Base-by-base conservation (phyloP, 2,888 invertebrate species). In the Mythimna pallens region DNA sequence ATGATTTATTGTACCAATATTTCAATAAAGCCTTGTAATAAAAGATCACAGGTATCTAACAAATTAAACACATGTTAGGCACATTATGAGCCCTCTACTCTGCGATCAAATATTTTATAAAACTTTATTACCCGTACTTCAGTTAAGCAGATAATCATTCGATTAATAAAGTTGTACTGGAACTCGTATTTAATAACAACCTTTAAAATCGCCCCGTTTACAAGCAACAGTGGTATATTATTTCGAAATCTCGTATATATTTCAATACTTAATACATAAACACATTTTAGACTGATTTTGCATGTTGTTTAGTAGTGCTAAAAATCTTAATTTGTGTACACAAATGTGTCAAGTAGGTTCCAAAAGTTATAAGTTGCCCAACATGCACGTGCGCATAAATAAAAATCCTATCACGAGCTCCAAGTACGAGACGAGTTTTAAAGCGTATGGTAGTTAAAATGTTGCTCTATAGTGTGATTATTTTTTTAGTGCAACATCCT, bases 331-430 rank as follows among this genome's bases (percentile, higher is more conserved):
- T 86, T 81, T 57, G 81, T 80, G 64, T 73, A 77, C 55, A 75
- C 65, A 82, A 84, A 85, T 73, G 76, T 84, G 83, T 86, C 69
- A 67, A 81, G 72, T 73, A 22, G 55, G 57, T 47, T 64, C 20
- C 50, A 70, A 75, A 61, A 64, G 22, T 36, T 63, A 70, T 67
- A 76, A 67, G 81, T 82, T 82, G 70, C 76, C 58, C 70, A 82
- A 77, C 62, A 50, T 73, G 81, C 82, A 86, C 72, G 83, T 85
- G 84, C 84, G 70, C 86, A 70, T 84, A 85, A 81, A 89, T 85
- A 89, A 89, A 90, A 90, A 87, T 82, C 72, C 55, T 86, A 85
- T 85, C 88, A 90, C 86, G 89, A 87, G 73, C 75, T 70, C 78
- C 73, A 74, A 9, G 10, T 71, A 70, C 70, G 76, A 74, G 66